Evolutionary conservation across 2,113 vertebrate genomes (phyloP).

Genomic region (Synodontis membranacea): DNA sequence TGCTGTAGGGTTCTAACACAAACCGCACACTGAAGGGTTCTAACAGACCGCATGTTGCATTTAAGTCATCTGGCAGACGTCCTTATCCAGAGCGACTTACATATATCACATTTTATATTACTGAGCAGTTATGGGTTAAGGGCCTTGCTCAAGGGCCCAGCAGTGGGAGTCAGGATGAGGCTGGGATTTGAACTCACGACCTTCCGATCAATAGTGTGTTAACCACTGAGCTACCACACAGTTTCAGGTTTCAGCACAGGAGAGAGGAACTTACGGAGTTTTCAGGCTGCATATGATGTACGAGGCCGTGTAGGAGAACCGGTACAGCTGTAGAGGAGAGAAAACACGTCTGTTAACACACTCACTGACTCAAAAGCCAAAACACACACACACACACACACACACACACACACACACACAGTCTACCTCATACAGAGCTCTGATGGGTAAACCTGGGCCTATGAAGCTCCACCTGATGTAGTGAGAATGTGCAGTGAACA

Average conservation of each 20-base stretch:
- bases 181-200: too few species aligned
- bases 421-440: too few species aligned
- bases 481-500: too few species aligned
- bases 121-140: too few species aligned
- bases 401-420: not conserved
- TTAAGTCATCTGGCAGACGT: too few species aligned
- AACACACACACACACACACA: not conserved
- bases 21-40: not conserved
- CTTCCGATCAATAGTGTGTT: too few species aligned
- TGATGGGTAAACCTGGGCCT: too few species aligned
- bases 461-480: too few species aligned
- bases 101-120: too few species aligned
- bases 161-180: too few species aligned
- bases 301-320: slow-evolving; percentile 84
- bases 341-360: slow-evolving; percentile 25
- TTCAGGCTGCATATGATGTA: slow-evolving; percentile 86
- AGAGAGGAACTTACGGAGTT: slow-evolving; percentile 67
- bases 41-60: not conserved
- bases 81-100: too few species aligned
- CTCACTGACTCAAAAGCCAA: not conserved
- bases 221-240: not conserved
- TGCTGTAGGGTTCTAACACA: not conserved
- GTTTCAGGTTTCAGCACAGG: not conserved
- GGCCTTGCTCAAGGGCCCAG: too few species aligned
- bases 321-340: slow-evolving; percentile 79